A percentile compares a stretch with the other conserved stretches of the same genome.
phyloP scores from a whole-genome alignment of 2,113 vertebrate species.

The Oxyruncus cristatus region DNA sequence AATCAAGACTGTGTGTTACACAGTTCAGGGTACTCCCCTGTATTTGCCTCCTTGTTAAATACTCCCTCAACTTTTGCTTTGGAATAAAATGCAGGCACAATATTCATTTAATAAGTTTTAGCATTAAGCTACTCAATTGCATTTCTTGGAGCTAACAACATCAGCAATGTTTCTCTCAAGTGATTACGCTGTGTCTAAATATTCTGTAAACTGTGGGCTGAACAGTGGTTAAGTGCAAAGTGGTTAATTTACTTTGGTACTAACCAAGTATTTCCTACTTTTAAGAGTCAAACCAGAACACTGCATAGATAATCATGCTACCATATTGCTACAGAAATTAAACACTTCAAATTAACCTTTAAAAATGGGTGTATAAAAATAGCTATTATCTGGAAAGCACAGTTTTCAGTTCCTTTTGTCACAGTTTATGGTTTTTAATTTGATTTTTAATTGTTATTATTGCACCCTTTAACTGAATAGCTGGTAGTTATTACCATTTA shows the following conservation, averaged over 20 bases:
- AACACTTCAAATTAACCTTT: neutral
- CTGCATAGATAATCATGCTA: neutral
- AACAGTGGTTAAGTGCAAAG: slow-evolving; percentile 5
- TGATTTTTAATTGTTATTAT: neutral
- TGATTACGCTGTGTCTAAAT: neutral
- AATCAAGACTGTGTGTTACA: neutral
- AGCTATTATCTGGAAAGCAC: neutral
- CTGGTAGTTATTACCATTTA: neutral
- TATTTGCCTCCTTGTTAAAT: neutral
- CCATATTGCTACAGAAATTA: neutral
- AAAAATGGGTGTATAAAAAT: neutral
- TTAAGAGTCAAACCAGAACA: neutral
- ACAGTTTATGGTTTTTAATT: neutral
- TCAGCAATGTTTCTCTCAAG: neutral
- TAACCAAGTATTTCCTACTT: neutral
- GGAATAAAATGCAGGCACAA: neutral
- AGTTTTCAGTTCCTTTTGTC: neutral
- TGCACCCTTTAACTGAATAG: neutral
- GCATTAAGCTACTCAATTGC: neutral
- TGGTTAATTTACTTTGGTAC: slow-evolving; percentile 23
- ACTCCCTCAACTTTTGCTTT: neutral
- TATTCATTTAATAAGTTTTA: neutral
- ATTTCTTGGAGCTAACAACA: neutral
- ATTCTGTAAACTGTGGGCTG: slow-evolving; percentile 28
- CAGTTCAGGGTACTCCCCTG: neutral